Percentiles rank a stretch among this genome's conserved stretches.
These are phyloP conservation scores for Trichomalopsis sarcophagae DNA, from an alignment of 1,140 invertebrate genomes.

Conservation along the genomic window DNA sequence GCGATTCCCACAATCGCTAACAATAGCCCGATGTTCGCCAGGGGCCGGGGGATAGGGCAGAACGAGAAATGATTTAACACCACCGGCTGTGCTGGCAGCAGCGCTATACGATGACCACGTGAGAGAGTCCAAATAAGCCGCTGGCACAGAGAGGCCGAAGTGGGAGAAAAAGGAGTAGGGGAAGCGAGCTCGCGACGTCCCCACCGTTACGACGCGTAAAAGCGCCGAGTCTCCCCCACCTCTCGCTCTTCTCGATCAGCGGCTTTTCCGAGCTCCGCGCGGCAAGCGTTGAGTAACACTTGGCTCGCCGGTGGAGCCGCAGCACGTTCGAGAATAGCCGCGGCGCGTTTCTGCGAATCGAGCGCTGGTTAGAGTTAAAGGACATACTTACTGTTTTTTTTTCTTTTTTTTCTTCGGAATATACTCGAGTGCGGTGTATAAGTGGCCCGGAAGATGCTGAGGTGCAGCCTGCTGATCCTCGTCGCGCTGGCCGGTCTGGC, in stretches of 20 bases:
- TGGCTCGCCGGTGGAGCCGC: slow-evolving; percentile 32
- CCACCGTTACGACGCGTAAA: neutral
- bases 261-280: neutral
- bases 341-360: neutral
- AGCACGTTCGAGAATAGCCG: slow-evolving; percentile 37
- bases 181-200: no score
- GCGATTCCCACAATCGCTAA: neutral
- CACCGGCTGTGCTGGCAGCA: neutral
- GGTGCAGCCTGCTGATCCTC: slow-evolving; percentile 14
- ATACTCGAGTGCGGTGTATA: no score
- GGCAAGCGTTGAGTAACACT: slow-evolving; percentile 23
- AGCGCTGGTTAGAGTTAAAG: no score
- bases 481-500: slow-evolving; percentile 21
- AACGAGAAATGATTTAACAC: slow-evolving; percentile 4
- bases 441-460: neutral
- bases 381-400: no score
- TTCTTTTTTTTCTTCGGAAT: no score
- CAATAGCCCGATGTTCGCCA: neutral
- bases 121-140: neutral
- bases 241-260: neutral
- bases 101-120: neutral
- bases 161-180: slow-evolving; percentile 6
- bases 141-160: neutral
- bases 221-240: neutral
- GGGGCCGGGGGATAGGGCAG: neutral